Evolutionary conservation across 2,113 vertebrate genomes (phyloP).

Genomic region (Martes martes): DNA sequence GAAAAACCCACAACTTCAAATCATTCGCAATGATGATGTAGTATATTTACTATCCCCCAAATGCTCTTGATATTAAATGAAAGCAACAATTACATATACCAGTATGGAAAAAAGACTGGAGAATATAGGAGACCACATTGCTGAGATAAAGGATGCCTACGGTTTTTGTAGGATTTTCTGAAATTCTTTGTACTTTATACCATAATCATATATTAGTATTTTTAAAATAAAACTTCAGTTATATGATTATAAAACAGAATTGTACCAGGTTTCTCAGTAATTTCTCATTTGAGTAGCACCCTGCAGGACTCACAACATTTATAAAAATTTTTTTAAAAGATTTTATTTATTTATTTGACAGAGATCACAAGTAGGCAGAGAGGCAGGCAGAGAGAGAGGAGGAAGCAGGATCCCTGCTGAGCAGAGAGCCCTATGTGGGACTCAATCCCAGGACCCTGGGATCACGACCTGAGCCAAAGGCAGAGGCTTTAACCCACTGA

Average conservation of each 20-base stretch:
- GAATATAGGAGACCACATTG: background rate
- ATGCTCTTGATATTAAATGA: background rate
- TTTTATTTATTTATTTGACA: too few species aligned
- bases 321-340: too few species aligned
- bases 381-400: too few species aligned
- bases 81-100: background rate
- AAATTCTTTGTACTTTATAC: background rate
- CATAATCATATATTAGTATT: background rate
- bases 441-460: too few species aligned
- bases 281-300: background rate
- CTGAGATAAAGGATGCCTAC: background rate
- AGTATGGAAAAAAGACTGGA: background rate
- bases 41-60: background rate
- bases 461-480: too few species aligned
- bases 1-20: background rate
- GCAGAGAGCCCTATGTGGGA: fast-evolving
- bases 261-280: background rate
- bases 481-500: too few species aligned
- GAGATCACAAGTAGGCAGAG: too few species aligned
- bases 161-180: background rate
- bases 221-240: background rate
- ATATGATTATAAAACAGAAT: background rate
- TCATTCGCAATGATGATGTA: background rate
- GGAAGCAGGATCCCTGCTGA: too few species aligned
- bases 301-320: background rate